phyloP scores from a whole-genome alignment of 2,113 vertebrate genomes.

The Paedocypris sp. region DNA sequence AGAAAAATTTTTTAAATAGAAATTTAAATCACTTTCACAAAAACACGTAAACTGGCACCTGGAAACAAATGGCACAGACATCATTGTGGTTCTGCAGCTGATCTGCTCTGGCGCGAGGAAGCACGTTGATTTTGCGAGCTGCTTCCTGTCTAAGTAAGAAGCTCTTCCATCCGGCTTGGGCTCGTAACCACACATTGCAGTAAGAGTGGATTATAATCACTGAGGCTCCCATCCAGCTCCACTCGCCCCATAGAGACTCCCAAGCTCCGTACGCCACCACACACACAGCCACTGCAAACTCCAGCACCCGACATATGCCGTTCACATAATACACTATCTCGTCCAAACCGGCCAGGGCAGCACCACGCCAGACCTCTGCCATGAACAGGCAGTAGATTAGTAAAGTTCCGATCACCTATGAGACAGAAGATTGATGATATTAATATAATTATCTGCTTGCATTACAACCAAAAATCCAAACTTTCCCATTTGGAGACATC shows the following conservation, averaged over 20 bases:
- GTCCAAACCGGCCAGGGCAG: slow-evolving; percentile 67
- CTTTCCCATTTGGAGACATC: background rate
- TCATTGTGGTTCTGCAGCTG: slow-evolving; percentile 66
- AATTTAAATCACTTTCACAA: too few relatives aligned
- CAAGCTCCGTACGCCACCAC: slow-evolving; percentile 75
- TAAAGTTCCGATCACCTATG: slow-evolving; percentile 70
- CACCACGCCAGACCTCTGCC: slow-evolving; percentile 63
- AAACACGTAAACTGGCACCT: too few relatives aligned
- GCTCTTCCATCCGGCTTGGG: slow-evolving; percentile 75
- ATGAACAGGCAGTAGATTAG: slow-evolving; percentile 75
- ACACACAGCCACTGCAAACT: slow-evolving; percentile 76
- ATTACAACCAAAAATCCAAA: background rate
- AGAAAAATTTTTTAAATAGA: background rate
- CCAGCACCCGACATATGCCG: slow-evolving; percentile 69
- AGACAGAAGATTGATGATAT: too few relatives aligned
- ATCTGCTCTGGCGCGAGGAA: slow-evolving; percentile 57
- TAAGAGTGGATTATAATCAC: slow-evolving; percentile 79
- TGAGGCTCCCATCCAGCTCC: slow-evolving; percentile 80
- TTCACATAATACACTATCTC: slow-evolving; percentile 76
- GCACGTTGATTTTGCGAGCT: slow-evolving; percentile 66
- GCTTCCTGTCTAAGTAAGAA: slow-evolving; percentile 73
- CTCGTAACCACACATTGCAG: slow-evolving; percentile 79
- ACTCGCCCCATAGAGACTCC: slow-evolving; percentile 76
- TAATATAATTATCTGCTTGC: too few relatives aligned
- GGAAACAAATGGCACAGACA: slow-evolving; percentile 79